Conservation (phyloP, 2,888 invertebrate genomes). For the Anthrax anthrax region DNA sequence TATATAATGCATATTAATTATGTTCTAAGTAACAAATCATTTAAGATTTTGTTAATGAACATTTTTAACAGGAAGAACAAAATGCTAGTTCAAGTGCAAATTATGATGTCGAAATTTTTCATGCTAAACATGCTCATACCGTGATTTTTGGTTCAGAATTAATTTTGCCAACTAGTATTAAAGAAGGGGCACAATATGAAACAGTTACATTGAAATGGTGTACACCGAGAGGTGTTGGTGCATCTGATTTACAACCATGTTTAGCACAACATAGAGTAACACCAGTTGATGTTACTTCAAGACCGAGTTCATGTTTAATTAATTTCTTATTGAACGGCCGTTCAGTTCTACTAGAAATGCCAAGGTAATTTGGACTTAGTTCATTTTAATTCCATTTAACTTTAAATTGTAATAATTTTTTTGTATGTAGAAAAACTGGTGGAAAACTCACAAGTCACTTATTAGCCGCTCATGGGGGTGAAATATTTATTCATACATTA, state of each 20-base stretch:
- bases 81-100: constrained; percentile 96
- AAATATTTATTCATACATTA: constrained; percentile 87
- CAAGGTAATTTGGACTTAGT: constrained; percentile 33
- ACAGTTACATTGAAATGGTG: constrained; percentile 90
- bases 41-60: background rate
- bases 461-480: constrained; percentile 85
- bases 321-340: constrained; percentile 92
- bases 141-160: constrained; percentile 59
- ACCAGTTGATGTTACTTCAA: constrained; percentile 89
- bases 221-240: constrained; percentile 79
- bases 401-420: background rate
- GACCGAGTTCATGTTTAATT: constrained; percentile 93
- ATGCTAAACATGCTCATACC: constrained; percentile 71
- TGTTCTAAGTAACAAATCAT: background rate
- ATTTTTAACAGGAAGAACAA: constrained; percentile 60
- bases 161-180: constrained; percentile 40
- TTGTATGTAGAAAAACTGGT: constrained; percentile 48
- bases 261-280: constrained; percentile 82
- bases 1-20: constrained; percentile 6
- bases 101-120: constrained; percentile 96
- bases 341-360: constrained; percentile 86
- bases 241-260: constrained; percentile 65
- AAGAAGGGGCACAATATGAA: constrained; percentile 62
- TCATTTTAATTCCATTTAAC: background rate
- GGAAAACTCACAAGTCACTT: constrained; percentile 85